A percentile compares a stretch with the other conserved stretches of the same genome.
These are phyloP conservation scores for Acanthosoma haemorrhoidale DNA, from an alignment of 2,888 invertebrate genomes.

Conservation along the genomic window DNA sequence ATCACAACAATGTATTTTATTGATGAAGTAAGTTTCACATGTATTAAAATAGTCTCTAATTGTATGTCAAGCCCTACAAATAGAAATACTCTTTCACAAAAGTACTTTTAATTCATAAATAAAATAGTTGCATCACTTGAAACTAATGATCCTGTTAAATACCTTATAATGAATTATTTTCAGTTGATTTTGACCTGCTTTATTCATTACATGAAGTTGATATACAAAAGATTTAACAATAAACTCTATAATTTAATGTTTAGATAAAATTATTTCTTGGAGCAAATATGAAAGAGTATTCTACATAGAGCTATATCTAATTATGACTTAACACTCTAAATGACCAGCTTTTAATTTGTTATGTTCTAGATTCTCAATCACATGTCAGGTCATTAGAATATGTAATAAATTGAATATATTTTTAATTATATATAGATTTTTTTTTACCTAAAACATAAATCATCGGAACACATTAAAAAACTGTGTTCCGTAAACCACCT, in stretches of 20 bases:
- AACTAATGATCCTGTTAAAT: no score
- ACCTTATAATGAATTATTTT: no score
- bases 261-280: neutral
- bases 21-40: neutral
- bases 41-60: conserved; percentile 5
- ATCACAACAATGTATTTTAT: conserved; percentile 25
- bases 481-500: conserved; percentile 8
- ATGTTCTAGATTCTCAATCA: conserved; percentile 12
- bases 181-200: neutral
- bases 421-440: conserved; percentile 15
- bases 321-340: conserved; percentile 6
- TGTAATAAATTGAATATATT: conserved; percentile 14
- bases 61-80: neutral
- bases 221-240: neutral
- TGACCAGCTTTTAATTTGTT: neutral
- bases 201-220: neutral
- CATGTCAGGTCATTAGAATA: conserved; percentile 26
- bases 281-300: neutral
- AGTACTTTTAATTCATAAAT: neutral
- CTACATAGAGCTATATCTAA: neutral
- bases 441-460: conserved; percentile 26
- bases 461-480: neutral
- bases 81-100: neutral
- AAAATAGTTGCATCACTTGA: neutral
- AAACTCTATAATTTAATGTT: neutral